Evolutionary conservation across 2,888 invertebrate species (phyloP).

Genomic region (Helleia helle): DNA sequence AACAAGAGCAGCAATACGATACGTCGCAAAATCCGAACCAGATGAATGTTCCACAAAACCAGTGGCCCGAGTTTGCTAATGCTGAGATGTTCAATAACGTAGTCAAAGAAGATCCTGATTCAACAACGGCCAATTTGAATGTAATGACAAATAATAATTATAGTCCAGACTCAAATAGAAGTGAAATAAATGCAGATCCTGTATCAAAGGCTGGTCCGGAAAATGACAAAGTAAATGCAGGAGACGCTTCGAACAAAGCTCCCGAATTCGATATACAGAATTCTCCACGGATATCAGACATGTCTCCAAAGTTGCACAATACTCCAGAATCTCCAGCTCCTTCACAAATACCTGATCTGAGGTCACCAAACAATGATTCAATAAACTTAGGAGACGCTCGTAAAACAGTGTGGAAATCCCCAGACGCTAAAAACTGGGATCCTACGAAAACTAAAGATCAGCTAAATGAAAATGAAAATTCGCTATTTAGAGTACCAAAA

Average conservation of each 20-base stretch:
- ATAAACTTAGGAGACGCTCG: slow-evolving; percentile 40
- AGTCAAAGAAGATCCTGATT: slow-evolving; percentile 84
- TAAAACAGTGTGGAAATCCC: slow-evolving; percentile 63
- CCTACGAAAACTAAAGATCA: slow-evolving; percentile 52
- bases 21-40: slow-evolving; percentile 28
- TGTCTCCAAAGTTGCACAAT: slow-evolving; percentile 54
- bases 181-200: slow-evolving; percentile 59
- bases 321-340: slow-evolving; percentile 55
- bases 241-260: slow-evolving; percentile 45
- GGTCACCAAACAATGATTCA: slow-evolving; percentile 50
- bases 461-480: slow-evolving; percentile 57
- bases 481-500: slow-evolving; percentile 77
- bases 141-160: slow-evolving; percentile 63
- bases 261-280: slow-evolving; percentile 62
- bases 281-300: slow-evolving; percentile 59
- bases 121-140: slow-evolving; percentile 77
- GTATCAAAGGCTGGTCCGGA: slow-evolving; percentile 40
- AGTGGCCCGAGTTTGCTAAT: slow-evolving; percentile 62
- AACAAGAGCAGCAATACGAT: slow-evolving; percentile 46
- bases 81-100: slow-evolving; percentile 64
- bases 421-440: slow-evolving; percentile 63
- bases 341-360: slow-evolving; percentile 49
- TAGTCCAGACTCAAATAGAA: slow-evolving; percentile 66
- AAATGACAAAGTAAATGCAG: slow-evolving; percentile 40
- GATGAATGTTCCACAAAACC: slow-evolving; percentile 39